phyloP scores from a whole-genome alignment of 2,797 vertebrate genomes.

The Sardinella longiceps region DNA sequence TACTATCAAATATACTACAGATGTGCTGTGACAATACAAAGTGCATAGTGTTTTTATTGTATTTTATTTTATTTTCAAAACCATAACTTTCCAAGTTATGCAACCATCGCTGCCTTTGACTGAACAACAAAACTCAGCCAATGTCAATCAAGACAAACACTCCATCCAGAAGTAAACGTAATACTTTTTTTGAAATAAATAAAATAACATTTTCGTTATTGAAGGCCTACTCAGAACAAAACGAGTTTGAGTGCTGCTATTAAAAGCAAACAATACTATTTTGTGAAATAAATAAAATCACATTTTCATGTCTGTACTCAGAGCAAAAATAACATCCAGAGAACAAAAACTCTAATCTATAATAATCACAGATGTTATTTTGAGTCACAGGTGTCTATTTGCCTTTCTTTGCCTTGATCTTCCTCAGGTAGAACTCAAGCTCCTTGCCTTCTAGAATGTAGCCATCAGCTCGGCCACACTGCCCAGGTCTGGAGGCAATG shows the following conservation, averaged over 20 bases:
- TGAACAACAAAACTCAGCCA: neutral
- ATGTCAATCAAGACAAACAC: neutral
- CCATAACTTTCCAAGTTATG: neutral
- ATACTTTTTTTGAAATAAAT: neutral
- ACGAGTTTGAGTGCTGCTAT: neutral
- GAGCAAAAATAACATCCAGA: neutral
- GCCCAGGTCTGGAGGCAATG: constrained; percentile 92
- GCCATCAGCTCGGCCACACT: constrained; percentile 95
- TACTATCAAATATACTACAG: neutral
- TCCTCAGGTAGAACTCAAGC: constrained; percentile 84
- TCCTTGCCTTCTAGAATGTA: constrained; percentile 97
- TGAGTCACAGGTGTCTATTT: constrained; percentile 68
- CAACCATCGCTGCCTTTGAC: neutral
- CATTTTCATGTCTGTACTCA: neutral
- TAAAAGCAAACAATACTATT: neutral
- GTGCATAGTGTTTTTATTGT: neutral
- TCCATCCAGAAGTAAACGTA: neutral
- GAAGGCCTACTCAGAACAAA: no score
- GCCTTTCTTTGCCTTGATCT: constrained; percentile 86
- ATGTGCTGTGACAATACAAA: neutral
- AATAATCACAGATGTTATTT: neutral
- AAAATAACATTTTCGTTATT: neutral
- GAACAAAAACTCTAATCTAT: neutral
- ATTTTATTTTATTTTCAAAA: neutral
- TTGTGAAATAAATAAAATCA: neutral